These are phyloP conservation scores for Balaenoptera acutorostrata DNA, from an alignment of 2,113 vertebrate species.

Conservation along the genomic window DNA sequence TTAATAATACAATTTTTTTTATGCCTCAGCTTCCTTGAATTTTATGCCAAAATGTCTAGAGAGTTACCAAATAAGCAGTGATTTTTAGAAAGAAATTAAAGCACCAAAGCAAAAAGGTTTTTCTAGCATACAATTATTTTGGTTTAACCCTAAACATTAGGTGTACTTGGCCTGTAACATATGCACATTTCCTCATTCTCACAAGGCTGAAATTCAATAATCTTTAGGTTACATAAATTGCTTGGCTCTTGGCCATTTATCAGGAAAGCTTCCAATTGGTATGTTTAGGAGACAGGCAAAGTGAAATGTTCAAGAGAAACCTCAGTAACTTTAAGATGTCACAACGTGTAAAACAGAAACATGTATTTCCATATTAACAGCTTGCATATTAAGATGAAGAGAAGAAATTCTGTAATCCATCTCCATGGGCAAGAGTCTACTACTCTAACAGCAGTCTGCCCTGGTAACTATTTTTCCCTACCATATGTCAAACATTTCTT, in stretches of 20 bases:
- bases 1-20: neutral
- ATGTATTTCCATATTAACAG: neutral
- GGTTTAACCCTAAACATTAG: conserved; percentile 16
- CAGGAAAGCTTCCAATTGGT: neutral
- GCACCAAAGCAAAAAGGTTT: conserved; percentile 1
- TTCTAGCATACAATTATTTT: neutral
- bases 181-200: conserved; percentile 27
- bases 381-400: neutral
- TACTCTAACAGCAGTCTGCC: neutral
- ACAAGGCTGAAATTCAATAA: conserved; percentile 47
- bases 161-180: neutral
- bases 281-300: neutral
- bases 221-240: conserved; percentile 61
- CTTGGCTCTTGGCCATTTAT: conserved; percentile 51
- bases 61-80: neutral
- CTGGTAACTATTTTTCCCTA: neutral
- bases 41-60: neutral
- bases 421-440: neutral
- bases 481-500: conserved; percentile 32
- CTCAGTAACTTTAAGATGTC: neutral
- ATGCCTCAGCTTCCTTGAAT: neutral
- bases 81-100: neutral
- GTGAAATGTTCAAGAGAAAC: conserved; percentile 14
- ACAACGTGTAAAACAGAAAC: neutral
- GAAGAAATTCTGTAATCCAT: neutral